Evolutionary conservation across 2,797 vertebrate species (phyloP), one percentile per base, ranked within the genome.

Genomic region (Bovichtus diacanthus): DNA sequence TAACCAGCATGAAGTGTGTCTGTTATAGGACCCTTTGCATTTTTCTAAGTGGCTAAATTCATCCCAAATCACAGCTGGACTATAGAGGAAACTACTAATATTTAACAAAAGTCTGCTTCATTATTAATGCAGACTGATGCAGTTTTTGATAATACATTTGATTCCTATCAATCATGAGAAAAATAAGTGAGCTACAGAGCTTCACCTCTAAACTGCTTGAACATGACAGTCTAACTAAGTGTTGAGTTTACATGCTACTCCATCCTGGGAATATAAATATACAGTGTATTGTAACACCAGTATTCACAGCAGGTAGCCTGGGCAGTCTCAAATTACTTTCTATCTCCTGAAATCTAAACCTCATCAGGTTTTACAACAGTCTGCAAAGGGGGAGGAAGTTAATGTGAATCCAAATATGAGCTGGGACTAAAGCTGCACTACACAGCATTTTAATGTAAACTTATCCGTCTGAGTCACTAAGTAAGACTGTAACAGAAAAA

Each of bases 381-480:
- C 55, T 56, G 38, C 41, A 55, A n/a, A 65, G 18, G 44, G 38
- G n/a, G 27, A 67, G 41, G 27, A 62, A 38, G 15, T 71, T 41
- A 69, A 46, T 43, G 36, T 21, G 46, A 61, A 62, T 68, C 55
- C 11, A 63, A 9, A 65, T 27, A 25, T 29, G 44, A 82, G 61
- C 19, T 1, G 2, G 16, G 21, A 19, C 47, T 23, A 16, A 70
- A 23, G 58, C 63, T 62, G 31, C 49, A 29, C 59, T 2, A 12
- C 36, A 25, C 67, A 75, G 70, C 70, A 63, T 62, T 71, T 53
- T 63, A 16, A 66, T 70, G 34, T 34, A 60, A 78, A 72, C 49
- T 9, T 34, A 36, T 62, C 34, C 31, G 67, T 39, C 18, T 39
- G 55, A 73, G 47, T 62, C 68, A 54, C 23, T 8, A 47, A 46